Percentiles rank a stretch among this genome's conserved stretches.
These are phyloP conservation scores for Antheraea yamamai DNA, from an alignment of 2,888 invertebrate genomes.

Conservation along the genomic window DNA sequence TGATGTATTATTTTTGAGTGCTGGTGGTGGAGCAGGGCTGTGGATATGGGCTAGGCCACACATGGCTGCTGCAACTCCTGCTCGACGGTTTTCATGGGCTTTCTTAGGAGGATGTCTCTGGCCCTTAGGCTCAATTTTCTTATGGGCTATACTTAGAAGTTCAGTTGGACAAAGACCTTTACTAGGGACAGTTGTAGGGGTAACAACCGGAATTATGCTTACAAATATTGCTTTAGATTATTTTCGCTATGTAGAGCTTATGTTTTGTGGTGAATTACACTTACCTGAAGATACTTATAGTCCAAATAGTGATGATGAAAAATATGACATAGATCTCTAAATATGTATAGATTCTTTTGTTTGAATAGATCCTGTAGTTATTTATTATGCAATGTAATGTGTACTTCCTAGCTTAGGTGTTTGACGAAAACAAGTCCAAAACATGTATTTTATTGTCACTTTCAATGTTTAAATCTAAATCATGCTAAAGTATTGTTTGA, in stretches of 20 bases:
- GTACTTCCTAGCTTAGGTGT: background rate
- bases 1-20: slow-evolving; percentile 90
- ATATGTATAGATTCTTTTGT: slow-evolving; percentile 11
- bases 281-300: slow-evolving; percentile 71
- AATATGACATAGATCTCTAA: slow-evolving; percentile 78
- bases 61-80: slow-evolving; percentile 84
- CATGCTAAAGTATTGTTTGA: background rate
- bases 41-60: slow-evolving; percentile 92
- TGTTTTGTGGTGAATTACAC: slow-evolving; percentile 79
- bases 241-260: slow-evolving; percentile 83
- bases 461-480: background rate
- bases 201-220: slow-evolving; percentile 86
- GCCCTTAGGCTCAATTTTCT: slow-evolving; percentile 93
- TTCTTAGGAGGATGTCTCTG: slow-evolving; percentile 90
- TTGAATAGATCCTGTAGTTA: background rate
- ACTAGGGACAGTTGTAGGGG: slow-evolving; percentile 85
- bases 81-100: slow-evolving; percentile 86
- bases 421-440: background rate
- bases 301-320: slow-evolving; percentile 79
- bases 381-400: background rate
- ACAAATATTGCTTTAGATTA: slow-evolving; percentile 85
- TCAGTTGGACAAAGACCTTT: slow-evolving; percentile 87
- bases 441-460: background rate
- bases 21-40: slow-evolving; percentile 90
- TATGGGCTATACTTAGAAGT: slow-evolving; percentile 93